Evolutionary conservation across 2,888 invertebrate species (phyloP), one percentile per base, ranked within the genome.

Genomic region (Troides helena): DNA sequence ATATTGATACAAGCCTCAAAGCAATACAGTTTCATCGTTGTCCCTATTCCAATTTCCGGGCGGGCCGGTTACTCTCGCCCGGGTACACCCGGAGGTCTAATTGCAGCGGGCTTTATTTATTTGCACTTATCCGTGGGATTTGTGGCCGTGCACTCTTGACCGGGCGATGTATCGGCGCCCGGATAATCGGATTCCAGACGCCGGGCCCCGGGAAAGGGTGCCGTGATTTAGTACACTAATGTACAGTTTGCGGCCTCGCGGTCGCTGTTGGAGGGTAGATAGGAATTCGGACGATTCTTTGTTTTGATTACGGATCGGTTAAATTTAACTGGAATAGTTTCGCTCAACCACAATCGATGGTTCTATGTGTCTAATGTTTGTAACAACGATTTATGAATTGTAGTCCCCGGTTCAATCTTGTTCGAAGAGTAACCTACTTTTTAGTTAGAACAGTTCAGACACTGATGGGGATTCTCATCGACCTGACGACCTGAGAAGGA

Each of bases 101-200:
- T 68, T 68, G 68, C 68, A 64, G 25, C 53, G 25, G 60, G 64
- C 59, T 68, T 68, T 68, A 68, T 68, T 68, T 68, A 60, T 64
- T 64, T 61, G 64, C 39, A 65, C 56, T 65, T 65, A 69, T 39
- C 69, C 64, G 64, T 39, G 66, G 61, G 61, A 69, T 62, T 69
- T 65, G 60, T 62, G 65, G 67, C 30, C 60, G 65, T 69, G 65
- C 69, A 69, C 64, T 60, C 60, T 69, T 69, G 69, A 65, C 65
- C 69, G 65, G 61, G 61, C 56, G 56, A 69, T 57, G 69, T 69
- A 69, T 61, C 65, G 61, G 23, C 65, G 21, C 17, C 61, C 61
- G 65, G 65, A 4, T 69, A 69, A 69, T 69, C 65, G 65, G 69
- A 36, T 65, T 65, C n/a, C 69, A 58, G 68, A 36, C 63, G 43